Evolutionary conservation across 1,140 invertebrate species (phyloP), one percentile per base, ranked within the genome.

Genomic region (Zaprionus capensis): DNA sequence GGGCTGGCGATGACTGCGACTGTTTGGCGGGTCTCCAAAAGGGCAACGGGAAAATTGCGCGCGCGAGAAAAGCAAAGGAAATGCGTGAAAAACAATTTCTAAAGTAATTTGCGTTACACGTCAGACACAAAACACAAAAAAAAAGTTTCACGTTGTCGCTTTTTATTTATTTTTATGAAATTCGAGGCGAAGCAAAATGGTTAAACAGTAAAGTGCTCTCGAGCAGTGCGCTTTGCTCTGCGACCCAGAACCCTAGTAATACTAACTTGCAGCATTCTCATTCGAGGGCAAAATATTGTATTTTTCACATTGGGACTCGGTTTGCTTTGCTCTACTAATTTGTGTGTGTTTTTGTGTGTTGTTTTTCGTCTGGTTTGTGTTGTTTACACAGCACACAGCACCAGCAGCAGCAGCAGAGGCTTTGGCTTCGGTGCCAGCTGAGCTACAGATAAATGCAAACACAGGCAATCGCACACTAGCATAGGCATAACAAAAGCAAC

Each of bases 211-310:
- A 71, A 69, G 62, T 65, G 73, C 72, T 75, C 62, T 70, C 53
- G 22, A 31, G 15, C 49, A 71, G 38, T 51, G 55, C 77, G 76
- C 38, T 70, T 49, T 31, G 5, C 64, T 56, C n/a, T 36, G 15
- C 64, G 22, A 36, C 36, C 28, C 38, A n/a, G 5, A 38, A 20
- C 53, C 49, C 14, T 55, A 36, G 24, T 46, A 75, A 49, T 38
- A 56, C 59, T 46, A 17, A 71, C 34, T 38, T 51, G 24, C 14
- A 31, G 36, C 71, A 77, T 78, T 81, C 76, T 67, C 71, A 84
- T 90, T 90, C 85, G 81, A 90, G 85, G 81, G 85, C 80, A 76
- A 79, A 84, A 90, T 79, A 90, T 90, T 88, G 63, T 85, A 88
- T 81, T 90, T 88, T 82, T 72, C 81, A 71, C 81, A 73, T 87